A percentile compares a stretch with the other conserved stretches of the same genome.
These are phyloP conservation scores for Melanocharis versteri DNA, from an alignment of 2,113 vertebrate species.

Conservation along the genomic window DNA sequence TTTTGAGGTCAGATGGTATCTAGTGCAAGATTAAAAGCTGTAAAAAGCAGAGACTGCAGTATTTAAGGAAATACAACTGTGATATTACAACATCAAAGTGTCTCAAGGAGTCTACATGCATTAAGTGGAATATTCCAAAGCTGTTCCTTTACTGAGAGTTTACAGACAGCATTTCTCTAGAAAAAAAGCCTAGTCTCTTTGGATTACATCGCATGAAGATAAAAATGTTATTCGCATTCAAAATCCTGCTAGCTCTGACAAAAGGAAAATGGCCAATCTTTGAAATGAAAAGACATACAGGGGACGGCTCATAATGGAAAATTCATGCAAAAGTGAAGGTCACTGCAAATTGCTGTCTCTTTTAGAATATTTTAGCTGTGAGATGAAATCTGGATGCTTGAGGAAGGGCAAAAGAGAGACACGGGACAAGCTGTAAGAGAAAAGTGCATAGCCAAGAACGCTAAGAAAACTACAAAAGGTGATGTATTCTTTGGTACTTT, in stretches of 20 bases:
- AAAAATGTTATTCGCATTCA: neutral
- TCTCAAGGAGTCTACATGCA: neutral
- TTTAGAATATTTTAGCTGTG: neutral
- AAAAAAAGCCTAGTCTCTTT: neutral
- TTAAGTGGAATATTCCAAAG: neutral
- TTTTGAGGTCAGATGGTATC: neutral
- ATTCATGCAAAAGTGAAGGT: neutral
- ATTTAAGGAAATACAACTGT: neutral
- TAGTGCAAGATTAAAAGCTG: neutral
- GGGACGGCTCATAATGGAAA: neutral
- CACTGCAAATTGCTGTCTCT: neutral
- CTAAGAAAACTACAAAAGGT: neutral
- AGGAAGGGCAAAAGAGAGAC: neutral
- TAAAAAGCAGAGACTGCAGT: neutral
- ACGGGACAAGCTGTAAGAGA: neutral
- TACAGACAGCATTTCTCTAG: neutral
- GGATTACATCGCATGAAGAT: neutral
- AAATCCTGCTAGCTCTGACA: neutral
- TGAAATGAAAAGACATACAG: neutral
- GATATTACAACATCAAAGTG: neutral
- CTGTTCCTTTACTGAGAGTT: neutral
- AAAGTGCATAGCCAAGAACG: neutral
- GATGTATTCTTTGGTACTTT: neutral
- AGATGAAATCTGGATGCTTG: neutral
- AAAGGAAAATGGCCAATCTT: neutral